A percentile compares a stretch with the other conserved stretches of the same genome.
Conservation (phyloP, 2,113 vertebrate genomes). For the Myotis yumanensis region DNA sequence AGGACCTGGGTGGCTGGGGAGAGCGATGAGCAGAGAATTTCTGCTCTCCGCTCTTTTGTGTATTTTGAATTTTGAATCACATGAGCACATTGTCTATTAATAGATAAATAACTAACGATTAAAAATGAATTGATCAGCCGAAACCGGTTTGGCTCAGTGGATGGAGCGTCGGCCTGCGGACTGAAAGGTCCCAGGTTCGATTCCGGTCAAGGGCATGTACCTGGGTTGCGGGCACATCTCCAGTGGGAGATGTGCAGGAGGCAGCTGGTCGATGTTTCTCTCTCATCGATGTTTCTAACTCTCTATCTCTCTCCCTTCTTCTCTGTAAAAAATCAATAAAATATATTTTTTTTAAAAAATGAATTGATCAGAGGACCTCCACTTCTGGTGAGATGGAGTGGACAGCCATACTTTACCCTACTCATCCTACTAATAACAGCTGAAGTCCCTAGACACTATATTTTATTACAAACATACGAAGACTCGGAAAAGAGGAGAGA, state of each 20-base stretch:
- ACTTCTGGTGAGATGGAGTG: not conserved
- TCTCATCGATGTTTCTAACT: no score
- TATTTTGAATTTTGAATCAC: not conserved
- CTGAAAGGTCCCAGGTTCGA: no score
- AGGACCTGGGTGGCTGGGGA: not conserved
- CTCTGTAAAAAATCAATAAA: no score
- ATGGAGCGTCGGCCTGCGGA: no score
- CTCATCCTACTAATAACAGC: not conserved
- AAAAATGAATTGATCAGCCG: slow-evolving; percentile 8
- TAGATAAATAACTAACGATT: not conserved
- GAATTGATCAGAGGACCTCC: not conserved
- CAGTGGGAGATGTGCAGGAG: no score
- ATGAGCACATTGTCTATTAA: not conserved
- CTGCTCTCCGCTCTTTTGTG: not conserved
- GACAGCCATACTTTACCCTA: not conserved
- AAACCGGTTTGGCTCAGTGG: no score
- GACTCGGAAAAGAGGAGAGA: not conserved
- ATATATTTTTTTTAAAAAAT: no score
- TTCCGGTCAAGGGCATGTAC: no score
- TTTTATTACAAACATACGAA: not conserved
- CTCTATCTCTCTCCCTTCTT: no score
- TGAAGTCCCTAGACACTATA: not conserved
- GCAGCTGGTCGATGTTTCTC: no score
- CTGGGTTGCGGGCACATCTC: no score
- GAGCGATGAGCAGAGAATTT: not conserved